Evolutionary conservation across 1,140 invertebrate genomes (phyloP).

Genomic region (Sipha flava): DNA sequence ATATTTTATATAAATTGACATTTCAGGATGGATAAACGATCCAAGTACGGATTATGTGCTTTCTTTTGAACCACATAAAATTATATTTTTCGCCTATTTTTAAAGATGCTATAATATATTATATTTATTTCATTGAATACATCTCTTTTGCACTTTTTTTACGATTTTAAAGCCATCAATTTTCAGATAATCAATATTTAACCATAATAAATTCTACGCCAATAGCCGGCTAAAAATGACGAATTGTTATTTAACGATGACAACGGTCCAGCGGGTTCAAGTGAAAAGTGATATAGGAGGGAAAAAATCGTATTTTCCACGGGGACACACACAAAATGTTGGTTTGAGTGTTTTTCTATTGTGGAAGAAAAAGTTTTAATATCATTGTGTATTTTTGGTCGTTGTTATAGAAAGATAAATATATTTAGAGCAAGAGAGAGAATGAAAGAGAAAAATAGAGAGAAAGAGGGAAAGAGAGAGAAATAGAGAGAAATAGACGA

Average conservation of each 20-base stretch:
- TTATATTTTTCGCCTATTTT: no score
- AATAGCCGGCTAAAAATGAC: neutral
- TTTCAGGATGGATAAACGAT: no score
- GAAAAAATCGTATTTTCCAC: slow-evolving; percentile 4
- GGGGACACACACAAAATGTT: neutral
- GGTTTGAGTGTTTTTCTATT: neutral
- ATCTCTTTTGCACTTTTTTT: no score
- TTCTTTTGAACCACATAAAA: no score
- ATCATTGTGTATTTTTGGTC: neutral
- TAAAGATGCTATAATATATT: no score
- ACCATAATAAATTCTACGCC: slow-evolving; percentile 11
- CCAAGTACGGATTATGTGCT: no score
- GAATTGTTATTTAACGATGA: slow-evolving; percentile 17
- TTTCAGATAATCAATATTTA: neutral
- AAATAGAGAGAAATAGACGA: neutral
- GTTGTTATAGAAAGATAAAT: neutral
- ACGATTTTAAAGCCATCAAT: neutral
- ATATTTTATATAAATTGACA: no score
- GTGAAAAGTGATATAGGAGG: neutral
- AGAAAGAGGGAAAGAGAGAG: neutral
- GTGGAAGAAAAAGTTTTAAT: neutral
- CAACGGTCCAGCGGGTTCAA: neutral
- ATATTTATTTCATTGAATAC: no score
- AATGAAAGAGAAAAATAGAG: neutral
- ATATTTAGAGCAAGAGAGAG: neutral